Percentiles rank a stretch among this genome's conserved stretches.
phyloP scores from a whole-genome alignment of 2,888 invertebrate genomes.

The Fabriciana adippe region DNA sequence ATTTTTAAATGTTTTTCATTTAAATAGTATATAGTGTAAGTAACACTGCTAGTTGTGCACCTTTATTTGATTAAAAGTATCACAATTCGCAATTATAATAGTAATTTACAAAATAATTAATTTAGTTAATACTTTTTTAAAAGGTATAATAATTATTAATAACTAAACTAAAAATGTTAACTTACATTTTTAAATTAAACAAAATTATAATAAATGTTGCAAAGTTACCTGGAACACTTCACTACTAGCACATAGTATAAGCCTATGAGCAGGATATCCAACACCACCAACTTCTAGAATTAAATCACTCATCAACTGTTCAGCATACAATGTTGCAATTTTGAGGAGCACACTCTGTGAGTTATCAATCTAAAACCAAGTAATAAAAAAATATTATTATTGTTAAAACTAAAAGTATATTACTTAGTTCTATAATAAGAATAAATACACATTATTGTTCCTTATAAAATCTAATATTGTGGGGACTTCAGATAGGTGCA shows the following conservation, averaged over 20 bases:
- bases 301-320: constrained; percentile 94
- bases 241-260: constrained; percentile 96
- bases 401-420: not conserved
- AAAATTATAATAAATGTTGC: not conserved
- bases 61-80: too few species aligned
- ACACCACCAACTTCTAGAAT: constrained; percentile 91
- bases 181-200: not conserved
- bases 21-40: too few species aligned
- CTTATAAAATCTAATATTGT: not conserved
- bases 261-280: constrained; percentile 93
- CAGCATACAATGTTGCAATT: constrained; percentile 91
- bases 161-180: not conserved
- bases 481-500: too few species aligned
- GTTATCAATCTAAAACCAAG: constrained; percentile 87
- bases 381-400: not conserved
- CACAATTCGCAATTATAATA: too few species aligned
- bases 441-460: constrained; percentile 6
- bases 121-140: too few species aligned
- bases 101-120: not conserved
- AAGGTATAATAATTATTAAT: too few species aligned
- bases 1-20: too few species aligned
- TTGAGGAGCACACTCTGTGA: constrained; percentile 90
- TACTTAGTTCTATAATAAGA: not conserved
- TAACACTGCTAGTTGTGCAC: too few species aligned
- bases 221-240: constrained; percentile 94